A percentile compares a stretch with the other conserved stretches of the same genome.
These are phyloP conservation scores for Flabesymbios commensalis DNA, from an alignment of 2,888 invertebrate genomes.

Conservation along the genomic window DNA sequence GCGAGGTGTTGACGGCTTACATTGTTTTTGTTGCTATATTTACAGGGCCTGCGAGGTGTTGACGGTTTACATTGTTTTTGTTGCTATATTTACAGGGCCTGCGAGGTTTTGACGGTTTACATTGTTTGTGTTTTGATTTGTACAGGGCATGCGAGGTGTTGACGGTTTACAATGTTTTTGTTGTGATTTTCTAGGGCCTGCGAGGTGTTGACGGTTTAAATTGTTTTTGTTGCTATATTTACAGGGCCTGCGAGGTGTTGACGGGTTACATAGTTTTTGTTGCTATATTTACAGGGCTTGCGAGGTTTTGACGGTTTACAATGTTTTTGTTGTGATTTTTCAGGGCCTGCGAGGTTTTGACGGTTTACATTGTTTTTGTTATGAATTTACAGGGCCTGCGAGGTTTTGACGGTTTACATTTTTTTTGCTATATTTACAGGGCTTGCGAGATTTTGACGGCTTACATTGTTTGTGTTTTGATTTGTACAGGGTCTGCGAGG, in stretches of 20 bases:
- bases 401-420: slow-evolving; percentile 34
- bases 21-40: too few relatives aligned
- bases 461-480: too few relatives aligned
- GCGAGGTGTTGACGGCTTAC: slow-evolving; percentile 34
- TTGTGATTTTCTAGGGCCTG: slow-evolving; percentile 32
- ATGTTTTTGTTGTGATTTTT: too few relatives aligned
- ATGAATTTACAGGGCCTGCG: slow-evolving; percentile 32
- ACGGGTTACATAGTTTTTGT: too few relatives aligned
- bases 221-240: too few relatives aligned
- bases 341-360: slow-evolving; percentile 36
- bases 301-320: too few relatives aligned
- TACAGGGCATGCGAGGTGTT: slow-evolving; percentile 33
- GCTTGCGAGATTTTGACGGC: too few relatives aligned
- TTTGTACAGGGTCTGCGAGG: neutral
- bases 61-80: slow-evolving; percentile 34
- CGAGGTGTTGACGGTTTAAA: slow-evolving; percentile 34
- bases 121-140: too few relatives aligned
- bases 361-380: too few relatives aligned
- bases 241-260: slow-evolving; percentile 34
- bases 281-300: neutral
- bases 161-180: slow-evolving; percentile 32
- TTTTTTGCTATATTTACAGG: too few relatives aligned
- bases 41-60: slow-evolving; percentile 33
- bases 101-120: slow-evolving; percentile 32
- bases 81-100: slow-evolving; percentile 31